Evolutionary conservation across 2,888 invertebrate species (phyloP).

Genomic region (Cosmopolites sordidus): DNA sequence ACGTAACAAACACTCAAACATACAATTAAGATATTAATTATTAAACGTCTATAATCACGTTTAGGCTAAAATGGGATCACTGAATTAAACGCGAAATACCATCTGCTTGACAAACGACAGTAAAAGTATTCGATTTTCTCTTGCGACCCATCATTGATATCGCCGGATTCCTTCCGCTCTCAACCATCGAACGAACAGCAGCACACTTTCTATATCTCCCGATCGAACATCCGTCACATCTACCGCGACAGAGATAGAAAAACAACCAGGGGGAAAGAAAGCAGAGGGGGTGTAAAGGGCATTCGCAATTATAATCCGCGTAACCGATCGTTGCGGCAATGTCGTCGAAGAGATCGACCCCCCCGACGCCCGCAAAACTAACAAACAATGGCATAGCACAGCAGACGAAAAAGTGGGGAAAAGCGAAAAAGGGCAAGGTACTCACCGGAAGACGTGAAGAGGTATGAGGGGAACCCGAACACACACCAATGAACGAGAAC

Average conservation of each 20-base stretch:
- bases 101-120: constrained; percentile 12
- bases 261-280: constrained; percentile 7
- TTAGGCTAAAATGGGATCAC: no score
- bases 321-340: no score
- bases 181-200: constrained; percentile 6
- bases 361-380: no score
- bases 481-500: constrained; percentile 25
- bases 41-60: no score
- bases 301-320: not conserved
- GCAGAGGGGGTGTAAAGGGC: constrained; percentile 11
- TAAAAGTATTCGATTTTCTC: constrained; percentile 22
- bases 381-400: no score
- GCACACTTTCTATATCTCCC: constrained; percentile 20
- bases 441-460: constrained; percentile 25
- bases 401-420: no score
- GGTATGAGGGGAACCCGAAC: constrained; percentile 12
- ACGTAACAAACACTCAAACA: no score
- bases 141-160: constrained; percentile 10
- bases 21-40: no score
- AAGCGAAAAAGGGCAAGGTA: constrained; percentile 25
- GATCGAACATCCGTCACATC: constrained; percentile 1
- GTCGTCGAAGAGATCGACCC: no score
- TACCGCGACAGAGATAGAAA: not conserved
- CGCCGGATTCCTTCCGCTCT: constrained; percentile 16
- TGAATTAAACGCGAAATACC: constrained; percentile 1